A percentile compares a stretch with the other conserved stretches of the same genome.
These are phyloP conservation scores for Leucosticte australis DNA, from an alignment of 2,113 vertebrate genomes.

Conservation along the genomic window DNA sequence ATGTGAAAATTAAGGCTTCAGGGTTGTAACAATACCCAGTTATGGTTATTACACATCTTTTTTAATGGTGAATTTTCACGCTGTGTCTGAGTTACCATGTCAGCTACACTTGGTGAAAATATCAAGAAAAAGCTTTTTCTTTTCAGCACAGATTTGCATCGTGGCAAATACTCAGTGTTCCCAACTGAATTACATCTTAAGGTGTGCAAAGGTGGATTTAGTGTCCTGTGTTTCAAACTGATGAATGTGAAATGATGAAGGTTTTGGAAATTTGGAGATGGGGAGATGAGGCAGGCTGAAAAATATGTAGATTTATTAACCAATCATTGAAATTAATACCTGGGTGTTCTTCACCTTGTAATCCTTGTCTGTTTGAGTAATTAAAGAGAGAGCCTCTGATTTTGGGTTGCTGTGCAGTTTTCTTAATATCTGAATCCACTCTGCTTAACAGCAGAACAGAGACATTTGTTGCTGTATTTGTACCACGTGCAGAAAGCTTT, in stretches of 20 bases:
- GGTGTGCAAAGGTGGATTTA: not conserved
- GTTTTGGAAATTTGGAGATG: not conserved
- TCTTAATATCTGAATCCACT: not conserved
- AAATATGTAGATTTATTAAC: not conserved
- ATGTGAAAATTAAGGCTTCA: not conserved
- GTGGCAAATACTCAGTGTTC: not conserved
- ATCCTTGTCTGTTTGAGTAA: not conserved
- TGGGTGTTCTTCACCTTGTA: not conserved
- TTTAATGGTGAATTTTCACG: not conserved
- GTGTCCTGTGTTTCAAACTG: not conserved
- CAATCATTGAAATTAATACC: not conserved
- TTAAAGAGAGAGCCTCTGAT: not conserved
- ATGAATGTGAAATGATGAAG: not conserved
- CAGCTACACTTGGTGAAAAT: not conserved
- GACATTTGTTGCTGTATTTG: not conserved
- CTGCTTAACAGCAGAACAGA: not conserved
- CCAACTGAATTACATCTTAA: not conserved
- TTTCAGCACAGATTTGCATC: not conserved
- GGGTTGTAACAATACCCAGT: accelerated
- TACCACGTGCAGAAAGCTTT: not conserved
- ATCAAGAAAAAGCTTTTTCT: not conserved
- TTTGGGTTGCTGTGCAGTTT: not conserved
- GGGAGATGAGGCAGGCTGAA: not conserved
- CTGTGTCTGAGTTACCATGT: not conserved
- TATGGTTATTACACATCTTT: not conserved